phyloP scores from a whole-genome alignment of 2,797 vertebrate genomes.

The Gymnoscopelus microlampas region DNA sequence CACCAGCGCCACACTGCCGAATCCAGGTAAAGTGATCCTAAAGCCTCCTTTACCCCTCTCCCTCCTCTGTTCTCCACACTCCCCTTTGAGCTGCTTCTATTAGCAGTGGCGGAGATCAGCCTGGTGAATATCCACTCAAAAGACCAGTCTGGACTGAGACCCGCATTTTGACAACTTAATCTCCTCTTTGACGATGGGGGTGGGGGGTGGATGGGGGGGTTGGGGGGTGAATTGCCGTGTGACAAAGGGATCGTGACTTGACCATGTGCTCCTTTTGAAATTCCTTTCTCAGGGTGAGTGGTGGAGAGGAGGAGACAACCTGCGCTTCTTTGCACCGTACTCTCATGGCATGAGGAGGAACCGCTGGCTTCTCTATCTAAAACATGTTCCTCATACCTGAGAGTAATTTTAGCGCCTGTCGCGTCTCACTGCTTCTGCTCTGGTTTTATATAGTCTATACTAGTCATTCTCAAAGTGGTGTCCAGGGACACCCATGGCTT shows the following conservation, averaged over 20 bases:
- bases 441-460: no score
- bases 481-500: no score
- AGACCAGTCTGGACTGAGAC: constrained; percentile 82
- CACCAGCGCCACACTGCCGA: constrained; percentile 78
- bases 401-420: no score
- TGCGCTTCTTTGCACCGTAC: constrained; percentile 17
- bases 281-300: constrained; percentile 39
- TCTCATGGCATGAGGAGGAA: constrained; percentile 32
- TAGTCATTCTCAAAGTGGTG: no score
- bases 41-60: constrained; percentile 78
- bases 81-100: constrained; percentile 79
- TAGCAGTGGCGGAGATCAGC: constrained; percentile 82
- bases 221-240: constrained; percentile 62
- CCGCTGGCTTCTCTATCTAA: not conserved
- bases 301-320: constrained; percentile 42
- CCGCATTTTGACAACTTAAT: constrained; percentile 86
- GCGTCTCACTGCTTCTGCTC: no score
- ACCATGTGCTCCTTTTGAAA: constrained; percentile 70
- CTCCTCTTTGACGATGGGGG: constrained; percentile 74
- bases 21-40: constrained; percentile 87
- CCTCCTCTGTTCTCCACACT: constrained; percentile 72
- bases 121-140: constrained; percentile 80
- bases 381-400: not conserved
- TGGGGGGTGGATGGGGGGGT: constrained; percentile 18
- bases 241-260: constrained; percentile 72